phyloP scores from a whole-genome alignment of 35 echinoderm and acorn worm genomes.

The Lytechinus pictus region DNA sequence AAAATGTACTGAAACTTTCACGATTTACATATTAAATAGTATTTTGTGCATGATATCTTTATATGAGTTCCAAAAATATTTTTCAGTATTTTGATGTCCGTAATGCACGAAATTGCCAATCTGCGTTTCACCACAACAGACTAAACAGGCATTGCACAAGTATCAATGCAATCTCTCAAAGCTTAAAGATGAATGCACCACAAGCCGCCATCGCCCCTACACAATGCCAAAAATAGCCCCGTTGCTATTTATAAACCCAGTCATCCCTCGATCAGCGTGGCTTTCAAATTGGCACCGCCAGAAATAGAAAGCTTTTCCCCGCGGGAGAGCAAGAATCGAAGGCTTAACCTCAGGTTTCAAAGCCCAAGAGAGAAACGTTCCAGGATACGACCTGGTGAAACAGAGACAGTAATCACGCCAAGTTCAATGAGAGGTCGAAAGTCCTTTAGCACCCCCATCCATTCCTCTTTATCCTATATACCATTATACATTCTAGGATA shows the following conservation, averaged over 20 bases:
- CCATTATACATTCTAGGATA: too few relatives aligned
- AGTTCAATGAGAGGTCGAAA: neutral
- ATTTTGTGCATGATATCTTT: too few relatives aligned
- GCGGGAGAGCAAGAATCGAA: neutral
- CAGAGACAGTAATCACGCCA: neutral
- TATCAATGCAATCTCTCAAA: neutral
- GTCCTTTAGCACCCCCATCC: neutral
- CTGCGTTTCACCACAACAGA: too few relatives aligned
- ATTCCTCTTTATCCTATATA: neutral
- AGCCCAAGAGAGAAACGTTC: neutral
- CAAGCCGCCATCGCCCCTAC: neutral
- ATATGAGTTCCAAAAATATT: too few relatives aligned
- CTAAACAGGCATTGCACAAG: too few relatives aligned
- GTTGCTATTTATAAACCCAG: neutral
- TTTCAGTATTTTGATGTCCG: too few relatives aligned
- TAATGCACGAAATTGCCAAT: too few relatives aligned
- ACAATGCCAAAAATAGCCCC: neutral
- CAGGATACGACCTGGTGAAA: neutral
- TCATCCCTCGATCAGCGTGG: neutral
- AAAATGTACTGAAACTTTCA: too few relatives aligned
- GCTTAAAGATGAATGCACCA: neutral
- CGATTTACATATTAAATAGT: too few relatives aligned
- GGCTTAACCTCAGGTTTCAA: neutral
- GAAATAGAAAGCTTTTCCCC: constrained; percentile 10
- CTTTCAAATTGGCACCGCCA: neutral